Evolutionary conservation across 2,113 vertebrate genomes (phyloP).

Genomic region (Embiotoca jacksoni): DNA sequence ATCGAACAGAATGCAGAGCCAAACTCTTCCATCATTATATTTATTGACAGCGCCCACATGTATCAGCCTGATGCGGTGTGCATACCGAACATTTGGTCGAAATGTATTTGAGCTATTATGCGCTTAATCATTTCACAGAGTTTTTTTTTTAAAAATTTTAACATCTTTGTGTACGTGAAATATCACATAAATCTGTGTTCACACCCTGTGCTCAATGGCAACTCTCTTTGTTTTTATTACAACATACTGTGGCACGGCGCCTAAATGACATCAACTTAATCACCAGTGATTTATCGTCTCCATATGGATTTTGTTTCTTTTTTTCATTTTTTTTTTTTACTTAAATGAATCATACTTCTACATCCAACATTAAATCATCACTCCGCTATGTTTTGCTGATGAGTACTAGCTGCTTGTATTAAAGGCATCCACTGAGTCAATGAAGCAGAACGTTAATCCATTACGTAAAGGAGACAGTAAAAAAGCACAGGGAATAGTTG

Average conservation of each 20-base stretch:
- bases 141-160: slow-evolving; percentile 2
- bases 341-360: slow-evolving; percentile 22
- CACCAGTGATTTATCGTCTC: slow-evolving; percentile 14
- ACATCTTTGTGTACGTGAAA: slow-evolving; percentile 28
- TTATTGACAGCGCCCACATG: background rate
- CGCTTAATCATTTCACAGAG: slow-evolving; percentile 19
- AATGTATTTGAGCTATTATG: slow-evolving; percentile 10
- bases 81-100: slow-evolving; percentile 13
- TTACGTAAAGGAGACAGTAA: slow-evolving; percentile 12
- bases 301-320: background rate
- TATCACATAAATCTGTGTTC: slow-evolving; percentile 28
- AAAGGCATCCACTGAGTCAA: slow-evolving; percentile 18
- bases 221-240: slow-evolving; percentile 30
- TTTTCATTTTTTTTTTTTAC: background rate
- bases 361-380: slow-evolving; percentile 14
- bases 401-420: background rate
- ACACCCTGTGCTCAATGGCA: slow-evolving; percentile 11
- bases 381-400: slow-evolving; percentile 18
- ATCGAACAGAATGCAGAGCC: background rate
- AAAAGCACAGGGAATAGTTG: slow-evolving; percentile 46
- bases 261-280: slow-evolving; percentile 24
- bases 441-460: background rate
- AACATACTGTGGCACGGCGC: slow-evolving; percentile 2
- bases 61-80: slow-evolving; percentile 7
- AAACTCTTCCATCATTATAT: slow-evolving; percentile 11